Conservation (phyloP, 2,888 invertebrate genomes). For the Drosophila hamatofila region DNA sequence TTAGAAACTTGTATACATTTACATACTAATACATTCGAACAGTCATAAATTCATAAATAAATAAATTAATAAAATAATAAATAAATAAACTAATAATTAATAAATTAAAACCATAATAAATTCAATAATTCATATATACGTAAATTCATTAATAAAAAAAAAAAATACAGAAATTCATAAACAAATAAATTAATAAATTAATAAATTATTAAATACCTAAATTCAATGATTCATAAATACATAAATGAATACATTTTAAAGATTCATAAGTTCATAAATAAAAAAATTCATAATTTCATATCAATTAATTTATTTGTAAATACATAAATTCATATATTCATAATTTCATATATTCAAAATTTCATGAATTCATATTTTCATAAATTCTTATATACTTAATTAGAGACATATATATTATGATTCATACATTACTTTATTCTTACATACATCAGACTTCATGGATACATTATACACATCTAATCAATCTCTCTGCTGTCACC, state of each 20-base stretch:
- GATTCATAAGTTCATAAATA: neutral
- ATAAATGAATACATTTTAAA: neutral
- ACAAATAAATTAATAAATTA: neutral
- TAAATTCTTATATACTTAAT: too few species aligned
- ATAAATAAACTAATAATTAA: neutral
- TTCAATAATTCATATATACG: neutral
- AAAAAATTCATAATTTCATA: neutral
- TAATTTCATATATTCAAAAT: neutral
- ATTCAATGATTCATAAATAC: neutral
- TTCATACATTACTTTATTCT: neutral
- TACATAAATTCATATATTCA: neutral
- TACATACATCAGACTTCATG: neutral
- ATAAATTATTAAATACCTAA: neutral
- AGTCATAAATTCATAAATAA: neutral
- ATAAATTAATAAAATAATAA: too few species aligned
- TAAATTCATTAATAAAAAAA: neutral
- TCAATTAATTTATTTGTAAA: neutral
- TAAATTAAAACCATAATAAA: too few species aligned
- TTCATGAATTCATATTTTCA: neutral
- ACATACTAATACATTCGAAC: too few species aligned
- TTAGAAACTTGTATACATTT: too few species aligned
- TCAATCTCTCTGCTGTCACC: neutral
- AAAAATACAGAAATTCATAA: too few species aligned
- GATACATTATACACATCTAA: neutral
- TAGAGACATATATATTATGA: too few species aligned